Base-by-base conservation (phyloP, 2,797 vertebrate genomes). In the Poeciliopsis paucimaculata region DNA sequence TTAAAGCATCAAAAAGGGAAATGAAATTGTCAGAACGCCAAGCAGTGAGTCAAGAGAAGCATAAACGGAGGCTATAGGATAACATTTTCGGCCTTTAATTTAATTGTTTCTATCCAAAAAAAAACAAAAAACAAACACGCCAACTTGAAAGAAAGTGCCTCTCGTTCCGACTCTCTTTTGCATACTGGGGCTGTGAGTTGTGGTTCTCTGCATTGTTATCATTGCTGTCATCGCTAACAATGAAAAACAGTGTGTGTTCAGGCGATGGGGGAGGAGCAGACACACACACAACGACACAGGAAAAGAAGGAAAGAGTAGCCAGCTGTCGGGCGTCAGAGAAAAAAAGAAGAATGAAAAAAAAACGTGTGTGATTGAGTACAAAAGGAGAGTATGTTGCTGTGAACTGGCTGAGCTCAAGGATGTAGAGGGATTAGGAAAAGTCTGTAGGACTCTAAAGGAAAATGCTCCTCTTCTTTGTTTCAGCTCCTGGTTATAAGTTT, bases 171-270 rank as follows among this genome's bases (percentile, higher is more conserved):
- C 49, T 57, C 49, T 80, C 39, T 77, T 68, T 77, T 85, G 83
- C 83, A 49, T 53, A 34, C 80, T 49, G 77, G 0, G 72, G 76
- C 84, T 77, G 76, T 82, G 85, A 89, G 87, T 84, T 92, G 89
- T 82, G 83, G 73, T 84, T 88, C 90, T 88, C 80, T 82, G 90
- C 87, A 91, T 91, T 93, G 92, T 95, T 95, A 95, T 95, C 94
- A 78, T 82, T 51, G 72, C 91, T 93, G 91, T 95, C 94, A 95
- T 95, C 93, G 90, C 87, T 78, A 92, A 94, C 93, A 94, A 94
- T 94, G 92, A 95, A 80, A 93, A 94, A 94, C 93, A 92, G 90
- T 91, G 91, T 95, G 93, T 85, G 93, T 89, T 93, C 80, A 77
- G 76, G 88, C 82, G 88, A 77, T 87, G 93, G 93, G 94, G 94